Conservation (phyloP, 2,888 invertebrate genomes). For the Saturnia pavonia region DNA sequence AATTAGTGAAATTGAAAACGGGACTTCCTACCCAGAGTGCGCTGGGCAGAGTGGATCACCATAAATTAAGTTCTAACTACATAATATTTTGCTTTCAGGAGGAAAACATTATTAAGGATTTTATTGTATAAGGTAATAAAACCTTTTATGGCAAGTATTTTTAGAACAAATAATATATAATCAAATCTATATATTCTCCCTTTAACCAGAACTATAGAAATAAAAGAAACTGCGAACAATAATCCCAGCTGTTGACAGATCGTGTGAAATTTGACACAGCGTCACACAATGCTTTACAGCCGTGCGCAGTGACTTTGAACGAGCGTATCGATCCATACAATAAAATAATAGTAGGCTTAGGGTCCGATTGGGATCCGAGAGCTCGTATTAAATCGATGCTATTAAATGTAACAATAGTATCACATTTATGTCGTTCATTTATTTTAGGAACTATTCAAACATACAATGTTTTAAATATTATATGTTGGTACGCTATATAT, state of each 20-base stretch:
- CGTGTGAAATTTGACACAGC: conserved; percentile 48
- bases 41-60: no score
- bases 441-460: not conserved
- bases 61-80: no score
- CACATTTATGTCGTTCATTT: conserved; percentile 33
- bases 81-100: no score
- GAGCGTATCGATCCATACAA: conserved; percentile 44
- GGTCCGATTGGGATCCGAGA: not conserved
- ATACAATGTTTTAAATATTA: no score
- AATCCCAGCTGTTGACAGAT: conserved; percentile 20
- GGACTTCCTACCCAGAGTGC: no score
- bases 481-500: not conserved
- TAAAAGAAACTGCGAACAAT: not conserved
- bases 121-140: no score
- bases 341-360: conserved; percentile 10
- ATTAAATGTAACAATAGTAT: conserved; percentile 47
- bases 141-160: not conserved
- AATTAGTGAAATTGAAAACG: no score
- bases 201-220: not conserved
- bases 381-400: conserved; percentile 55
- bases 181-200: not conserved
- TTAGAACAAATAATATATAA: not conserved
- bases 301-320: conserved; percentile 49
- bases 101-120: no score
- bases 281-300: conserved; percentile 8